phyloP scores from a whole-genome alignment of 1,140 invertebrate genomes.

The Papilio xuthus region DNA sequence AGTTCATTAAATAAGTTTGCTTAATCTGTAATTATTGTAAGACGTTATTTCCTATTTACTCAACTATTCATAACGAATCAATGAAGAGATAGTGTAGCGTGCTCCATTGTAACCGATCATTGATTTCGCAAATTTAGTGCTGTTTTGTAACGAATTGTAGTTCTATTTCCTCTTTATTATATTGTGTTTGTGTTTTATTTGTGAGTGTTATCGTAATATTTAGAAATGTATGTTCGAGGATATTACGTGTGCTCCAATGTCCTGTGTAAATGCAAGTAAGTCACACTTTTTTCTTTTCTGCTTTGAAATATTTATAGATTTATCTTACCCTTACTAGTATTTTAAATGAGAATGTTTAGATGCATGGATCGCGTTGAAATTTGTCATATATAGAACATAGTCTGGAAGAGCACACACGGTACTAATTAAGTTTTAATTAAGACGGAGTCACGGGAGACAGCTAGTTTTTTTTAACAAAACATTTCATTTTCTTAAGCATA shows the following conservation, averaged over 20 bases:
- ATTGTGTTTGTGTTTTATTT: not conserved
- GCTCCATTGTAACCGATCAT: constrained; percentile 11
- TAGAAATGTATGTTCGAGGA: not conserved
- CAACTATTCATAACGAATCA: constrained; percentile 27
- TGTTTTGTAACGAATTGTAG: constrained; percentile 6
- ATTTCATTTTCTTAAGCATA: not conserved
- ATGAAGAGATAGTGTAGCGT: constrained; percentile 7
- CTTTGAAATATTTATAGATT: too few relatives aligned
- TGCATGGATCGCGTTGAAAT: too few relatives aligned
- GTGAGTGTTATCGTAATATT: not conserved
- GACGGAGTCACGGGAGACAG: too few relatives aligned
- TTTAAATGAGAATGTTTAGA: too few relatives aligned
- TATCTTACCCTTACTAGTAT: too few relatives aligned
- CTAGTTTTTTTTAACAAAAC: too few relatives aligned
- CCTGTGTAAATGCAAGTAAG: constrained; percentile 8
- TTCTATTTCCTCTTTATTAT: not conserved
- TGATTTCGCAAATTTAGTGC: constrained; percentile 21
- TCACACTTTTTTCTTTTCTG: not conserved
- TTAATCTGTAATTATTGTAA: constrained; percentile 7
- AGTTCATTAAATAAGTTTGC: constrained; percentile 23
- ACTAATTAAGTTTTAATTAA: too few relatives aligned
- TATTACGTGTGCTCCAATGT: not conserved
- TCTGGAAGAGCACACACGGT: too few relatives aligned
- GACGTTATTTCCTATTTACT: constrained; percentile 19
- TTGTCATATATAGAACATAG: too few relatives aligned